Evolutionary conservation across 37 sponge, comb jelly and placozoan genomes (phyloP).

Genomic region (Agelas oroides): DNA sequence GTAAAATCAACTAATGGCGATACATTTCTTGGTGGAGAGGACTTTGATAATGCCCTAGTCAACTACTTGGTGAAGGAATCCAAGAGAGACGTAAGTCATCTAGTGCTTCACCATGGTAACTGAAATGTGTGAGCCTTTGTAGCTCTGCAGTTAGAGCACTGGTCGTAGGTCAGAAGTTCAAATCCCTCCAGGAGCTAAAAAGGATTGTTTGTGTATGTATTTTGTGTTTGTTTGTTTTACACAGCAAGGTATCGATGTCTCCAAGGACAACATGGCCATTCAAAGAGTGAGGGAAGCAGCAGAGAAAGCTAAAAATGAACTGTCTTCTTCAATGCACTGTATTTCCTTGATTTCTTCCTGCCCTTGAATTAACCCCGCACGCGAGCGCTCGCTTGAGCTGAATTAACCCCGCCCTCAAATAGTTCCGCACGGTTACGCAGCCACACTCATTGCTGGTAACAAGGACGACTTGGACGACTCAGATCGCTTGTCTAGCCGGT

Average conservation of each 20-base stretch:
- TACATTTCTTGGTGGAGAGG: slow-evolving; percentile 98
- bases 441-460: too few relatives aligned
- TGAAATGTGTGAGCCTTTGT: not conserved
- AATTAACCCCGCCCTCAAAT: too few relatives aligned
- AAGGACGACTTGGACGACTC: too few relatives aligned
- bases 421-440: too few relatives aligned
- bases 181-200: not conserved
- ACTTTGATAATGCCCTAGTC: slow-evolving; percentile 94
- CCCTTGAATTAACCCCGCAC: too few relatives aligned
- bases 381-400: too few relatives aligned
- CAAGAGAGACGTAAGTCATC: slow-evolving; percentile 86
- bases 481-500: too few relatives aligned
- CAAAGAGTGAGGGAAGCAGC: slow-evolving; percentile 98
- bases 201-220: not conserved
- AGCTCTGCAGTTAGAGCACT: slow-evolving; percentile 1
- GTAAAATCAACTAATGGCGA: slow-evolving; percentile 99
- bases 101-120: not conserved
- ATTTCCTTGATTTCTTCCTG: too few relatives aligned
- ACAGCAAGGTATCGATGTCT: slow-evolving; percentile 93
- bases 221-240: not conserved
- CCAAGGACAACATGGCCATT: slow-evolving; percentile 96
- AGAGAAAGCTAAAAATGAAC: slow-evolving; percentile 98
- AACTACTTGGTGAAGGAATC: slow-evolving; percentile 85
- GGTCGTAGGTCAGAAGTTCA: not conserved
- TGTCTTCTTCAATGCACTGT: slow-evolving; percentile 87